Base-by-base conservation (phyloP, 1,140 invertebrate genomes). In the Bathynomus jamesi region DNA sequence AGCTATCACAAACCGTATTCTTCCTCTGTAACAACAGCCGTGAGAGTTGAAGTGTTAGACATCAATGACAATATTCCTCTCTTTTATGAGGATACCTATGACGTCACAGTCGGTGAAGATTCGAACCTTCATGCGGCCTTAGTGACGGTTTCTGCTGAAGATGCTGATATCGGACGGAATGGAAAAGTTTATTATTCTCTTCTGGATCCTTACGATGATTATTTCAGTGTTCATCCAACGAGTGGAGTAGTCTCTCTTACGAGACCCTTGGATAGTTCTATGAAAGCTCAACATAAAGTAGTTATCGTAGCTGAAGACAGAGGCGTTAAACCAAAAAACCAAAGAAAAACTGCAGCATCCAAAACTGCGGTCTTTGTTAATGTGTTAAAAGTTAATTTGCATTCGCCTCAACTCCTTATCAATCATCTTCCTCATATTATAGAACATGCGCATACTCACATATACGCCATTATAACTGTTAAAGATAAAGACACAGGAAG, bases 111-210 rank as follows among this genome's bases (percentile, higher is more conserved):
- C 17, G 87, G 89, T 8, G 95, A 98, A 82, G 94, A 97, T 80
- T 89, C 89, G 61, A 88, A 92, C 3, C 81, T 95, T 65, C 92
- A 96, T 82, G 85, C 75, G 17, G 82, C 79, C 65, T 81, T 87
- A 27, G 76, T 82, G 0, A 77, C 80, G 68, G 84, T 86, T 0
- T 87, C 86, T 17, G 96, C 95, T 0, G 93, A 94, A 78, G 96
- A 98, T 83, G 94, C 95, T 5, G 95, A 98, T 82, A 83, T 94
- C 7, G 96, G 95, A 0, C 86, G 91, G 62, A 98, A 98, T 81
- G 93, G 94, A 0, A 93, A 98, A 83, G 94, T 98, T 76, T 98
- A 98, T 82, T 98, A 97, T 81, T 95, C 91, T 81, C 90, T 98
- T 74, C 84, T 87, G 24, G 87, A 94, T 72, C 84, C 86, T 24